phyloP scores from a whole-genome alignment of 2,888 invertebrate species.

The Agapostemon virescens region DNA sequence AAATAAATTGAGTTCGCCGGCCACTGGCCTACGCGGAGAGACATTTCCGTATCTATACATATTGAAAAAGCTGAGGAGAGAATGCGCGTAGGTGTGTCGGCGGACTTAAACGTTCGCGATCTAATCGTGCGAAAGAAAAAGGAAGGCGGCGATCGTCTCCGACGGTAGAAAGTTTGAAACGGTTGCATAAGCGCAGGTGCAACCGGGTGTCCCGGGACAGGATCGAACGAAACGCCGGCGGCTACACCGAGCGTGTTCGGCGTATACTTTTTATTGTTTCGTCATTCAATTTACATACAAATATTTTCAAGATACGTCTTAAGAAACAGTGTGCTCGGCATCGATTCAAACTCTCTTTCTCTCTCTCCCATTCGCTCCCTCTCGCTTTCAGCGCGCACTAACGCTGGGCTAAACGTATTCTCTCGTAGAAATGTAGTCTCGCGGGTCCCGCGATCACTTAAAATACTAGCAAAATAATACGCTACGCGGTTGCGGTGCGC shows the following conservation, averaged over 20 bases:
- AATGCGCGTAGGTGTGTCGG: too few relatives aligned
- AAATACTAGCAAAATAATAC: slow-evolving; percentile 71
- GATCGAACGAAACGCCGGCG: not conserved
- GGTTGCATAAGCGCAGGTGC: not conserved
- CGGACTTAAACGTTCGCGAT: too few relatives aligned
- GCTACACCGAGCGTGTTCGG: slow-evolving; percentile 32
- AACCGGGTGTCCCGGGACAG: not conserved
- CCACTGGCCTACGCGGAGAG: too few relatives aligned
- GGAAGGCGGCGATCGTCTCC: not conserved
- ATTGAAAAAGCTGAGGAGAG: too few relatives aligned
- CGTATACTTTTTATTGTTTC: slow-evolving; percentile 76
- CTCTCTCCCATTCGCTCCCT: slow-evolving; percentile 33
- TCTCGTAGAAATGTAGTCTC: slow-evolving; percentile 65
- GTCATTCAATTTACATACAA: slow-evolving; percentile 79
- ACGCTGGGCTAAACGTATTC: slow-evolving; percentile 52
- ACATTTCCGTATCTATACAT: too few relatives aligned
- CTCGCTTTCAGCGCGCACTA: slow-evolving; percentile 19
- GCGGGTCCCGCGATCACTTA: slow-evolving; percentile 57
- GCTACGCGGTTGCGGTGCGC: slow-evolving; percentile 61
- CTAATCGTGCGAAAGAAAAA: not conserved
- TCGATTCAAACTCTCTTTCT: slow-evolving; percentile 49
- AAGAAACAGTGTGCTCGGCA: slow-evolving; percentile 72
- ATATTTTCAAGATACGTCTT: slow-evolving; percentile 76
- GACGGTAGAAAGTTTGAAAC: not conserved
- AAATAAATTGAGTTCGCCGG: too few relatives aligned